Evolutionary conservation across 2,888 invertebrate species (phyloP), one percentile per base, ranked within the genome.

Genomic region (Dorcus hopei): DNA sequence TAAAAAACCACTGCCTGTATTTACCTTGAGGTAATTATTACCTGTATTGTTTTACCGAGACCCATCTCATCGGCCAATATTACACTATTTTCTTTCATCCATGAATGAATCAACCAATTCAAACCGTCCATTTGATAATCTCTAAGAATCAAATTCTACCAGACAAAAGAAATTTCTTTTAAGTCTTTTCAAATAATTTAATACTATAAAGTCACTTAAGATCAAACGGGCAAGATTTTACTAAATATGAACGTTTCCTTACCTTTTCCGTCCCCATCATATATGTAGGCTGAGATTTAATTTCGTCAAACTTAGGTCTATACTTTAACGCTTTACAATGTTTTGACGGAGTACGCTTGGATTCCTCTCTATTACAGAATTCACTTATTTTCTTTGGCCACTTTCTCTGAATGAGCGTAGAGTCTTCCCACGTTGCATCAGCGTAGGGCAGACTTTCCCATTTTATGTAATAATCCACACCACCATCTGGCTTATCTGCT

Each of bases 1-100:
- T 72, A 72, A 73, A 74, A 72, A 68, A 69, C 55, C 63, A 66
- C 54, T 65, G 59, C 64, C 65, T 66, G 62, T 66, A 69, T 71
- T 68, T 68, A 62, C 54, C 64, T 62, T 66, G 62, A 47, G 55
- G 62, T 62, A 52, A 42, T 57, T 49, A 59, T 74, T 81, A 88
- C 88, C 86, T 89, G 85, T 75, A 91, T 91, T 9, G 97, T 97
- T 86, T 97, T 97, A 70, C 96, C 97, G 65, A 97, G 85, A 63
- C 99, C 99, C 99, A 99, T 99, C 83, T 99, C 99, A 81, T 99
- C 99, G 23, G 99, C 99, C 70, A 99, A 83, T 74, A 99, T 99
- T n/a, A 95, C 95, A 61, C 93, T 92, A 80, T 98, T 97, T 71
- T 95, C 93, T 81, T 96, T 97, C 79, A 94, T 91, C 98, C 98